phyloP scores from a whole-genome alignment of 2,888 invertebrate species.

The Ceramica pisi region DNA sequence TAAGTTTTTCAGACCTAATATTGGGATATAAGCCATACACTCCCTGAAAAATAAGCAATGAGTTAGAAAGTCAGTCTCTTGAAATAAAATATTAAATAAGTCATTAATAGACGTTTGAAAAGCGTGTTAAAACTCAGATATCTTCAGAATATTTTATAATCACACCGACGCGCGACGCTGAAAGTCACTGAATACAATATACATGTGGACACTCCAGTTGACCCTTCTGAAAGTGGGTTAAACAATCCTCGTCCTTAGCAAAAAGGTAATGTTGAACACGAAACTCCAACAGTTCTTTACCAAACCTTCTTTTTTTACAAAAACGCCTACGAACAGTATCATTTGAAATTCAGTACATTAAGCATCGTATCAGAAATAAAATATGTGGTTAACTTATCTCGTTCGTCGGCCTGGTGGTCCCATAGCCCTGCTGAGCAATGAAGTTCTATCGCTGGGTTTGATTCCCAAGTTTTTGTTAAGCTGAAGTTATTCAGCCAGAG shows the following conservation, averaged over 20 bases:
- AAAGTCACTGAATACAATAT: slow-evolving; percentile 10
- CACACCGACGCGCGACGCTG: background rate
- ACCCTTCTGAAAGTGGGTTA: slow-evolving; percentile 40
- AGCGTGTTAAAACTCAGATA: background rate
- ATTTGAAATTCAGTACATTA: background rate
- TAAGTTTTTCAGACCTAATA: too few species aligned
- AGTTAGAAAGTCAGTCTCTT: too few species aligned
- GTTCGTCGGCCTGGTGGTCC: background rate
- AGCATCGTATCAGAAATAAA: background rate
- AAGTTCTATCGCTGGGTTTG: too few species aligned
- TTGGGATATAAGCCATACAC: too few species aligned
- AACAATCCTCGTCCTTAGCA: slow-evolving; percentile 26
- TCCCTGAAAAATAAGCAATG: too few species aligned
- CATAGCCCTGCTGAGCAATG: background rate
- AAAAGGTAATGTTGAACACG: slow-evolving; percentile 14
- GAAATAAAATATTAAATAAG: too few species aligned
- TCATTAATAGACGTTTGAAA: background rate
- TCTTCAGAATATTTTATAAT: slow-evolving; percentile 4
- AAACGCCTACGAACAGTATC: background rate
- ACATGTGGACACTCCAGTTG: slow-evolving; percentile 14
- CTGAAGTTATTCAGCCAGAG: too few species aligned
- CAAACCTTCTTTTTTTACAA: background rate
- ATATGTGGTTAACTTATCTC: background rate
- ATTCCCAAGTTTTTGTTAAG: too few species aligned
- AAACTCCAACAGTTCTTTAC: slow-evolving; percentile 7